These are phyloP conservation scores for Habroteleia sp. DNA, from an alignment of 2,888 invertebrate species.

Conservation along the genomic window DNA sequence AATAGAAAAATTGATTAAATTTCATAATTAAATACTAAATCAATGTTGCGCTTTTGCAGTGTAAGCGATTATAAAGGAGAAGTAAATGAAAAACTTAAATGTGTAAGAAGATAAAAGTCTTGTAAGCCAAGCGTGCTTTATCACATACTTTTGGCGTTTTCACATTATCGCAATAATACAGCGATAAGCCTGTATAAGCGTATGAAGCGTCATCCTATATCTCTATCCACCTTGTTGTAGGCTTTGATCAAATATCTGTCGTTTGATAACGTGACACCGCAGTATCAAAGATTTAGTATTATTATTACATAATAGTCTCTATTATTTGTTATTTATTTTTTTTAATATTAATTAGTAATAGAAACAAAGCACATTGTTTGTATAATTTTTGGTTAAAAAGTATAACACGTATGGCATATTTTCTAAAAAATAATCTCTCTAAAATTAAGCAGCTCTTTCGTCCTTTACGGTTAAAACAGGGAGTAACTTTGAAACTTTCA, in stretches of 20 bases:
- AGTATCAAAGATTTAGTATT: constrained; percentile 15
- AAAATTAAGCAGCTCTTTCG: too few relatives aligned
- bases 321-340: too few relatives aligned
- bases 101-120: constrained; percentile 14
- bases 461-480: too few relatives aligned
- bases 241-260: constrained; percentile 38
- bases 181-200: constrained; percentile 20
- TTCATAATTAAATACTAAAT: constrained; percentile 10
- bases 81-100: constrained; percentile 3
- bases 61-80: constrained; percentile 11
- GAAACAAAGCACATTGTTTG: too few relatives aligned
- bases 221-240: constrained; percentile 15
- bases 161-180: constrained; percentile 36
- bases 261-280: constrained; percentile 21
- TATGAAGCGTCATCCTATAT: constrained; percentile 7
- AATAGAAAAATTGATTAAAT: too few relatives aligned
- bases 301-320: too few relatives aligned
- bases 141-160: constrained; percentile 38
- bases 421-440: too few relatives aligned
- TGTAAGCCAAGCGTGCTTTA: constrained; percentile 39
- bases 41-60: constrained; percentile 29
- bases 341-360: too few relatives aligned
- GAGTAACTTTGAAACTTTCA: too few relatives aligned
- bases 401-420: too few relatives aligned
- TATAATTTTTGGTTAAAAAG: too few relatives aligned